Evolutionary conservation across 2,797 vertebrate genomes (phyloP).

Genomic region (Tangara arthus): DNA sequence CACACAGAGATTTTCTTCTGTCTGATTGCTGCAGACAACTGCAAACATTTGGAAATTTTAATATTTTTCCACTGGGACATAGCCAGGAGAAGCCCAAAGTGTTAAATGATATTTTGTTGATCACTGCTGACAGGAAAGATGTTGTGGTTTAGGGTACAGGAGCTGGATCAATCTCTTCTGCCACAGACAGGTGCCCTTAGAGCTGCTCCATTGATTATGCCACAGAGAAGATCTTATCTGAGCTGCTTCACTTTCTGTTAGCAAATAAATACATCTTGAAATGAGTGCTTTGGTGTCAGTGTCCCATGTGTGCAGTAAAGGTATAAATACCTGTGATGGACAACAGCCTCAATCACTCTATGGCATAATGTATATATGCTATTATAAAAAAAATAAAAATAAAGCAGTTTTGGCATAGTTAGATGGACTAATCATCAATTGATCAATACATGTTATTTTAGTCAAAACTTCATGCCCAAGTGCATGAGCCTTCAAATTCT

Average conservation of each 20-base stretch:
- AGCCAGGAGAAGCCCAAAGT: not conserved
- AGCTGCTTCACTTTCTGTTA: not conserved
- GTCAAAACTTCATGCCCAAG: not conserved
- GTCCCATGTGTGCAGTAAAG: not conserved
- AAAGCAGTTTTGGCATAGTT: not conserved
- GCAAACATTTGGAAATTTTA: not conserved
- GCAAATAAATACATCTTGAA: not conserved
- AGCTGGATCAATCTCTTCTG: constrained; percentile 33
- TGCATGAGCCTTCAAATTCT: not conserved
- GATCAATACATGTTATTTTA: not conserved
- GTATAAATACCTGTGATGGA: not conserved
- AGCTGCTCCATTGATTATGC: not conserved
- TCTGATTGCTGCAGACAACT: not conserved
- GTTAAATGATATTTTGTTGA: not conserved
- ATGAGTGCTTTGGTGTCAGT: not conserved
- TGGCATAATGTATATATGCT: rapidly evolving
- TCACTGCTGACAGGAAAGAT: not conserved
- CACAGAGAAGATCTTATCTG: not conserved
- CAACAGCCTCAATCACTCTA: not conserved
- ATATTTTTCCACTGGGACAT: not conserved
- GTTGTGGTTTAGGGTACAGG: not conserved
- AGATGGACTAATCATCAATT: not conserved
- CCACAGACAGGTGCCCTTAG: constrained; percentile 38
- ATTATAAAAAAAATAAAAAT: not conserved
- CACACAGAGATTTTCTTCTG: not conserved